Base-by-base conservation (phyloP, 2,888 invertebrate species). In the Synergus laeviventris region DNA sequence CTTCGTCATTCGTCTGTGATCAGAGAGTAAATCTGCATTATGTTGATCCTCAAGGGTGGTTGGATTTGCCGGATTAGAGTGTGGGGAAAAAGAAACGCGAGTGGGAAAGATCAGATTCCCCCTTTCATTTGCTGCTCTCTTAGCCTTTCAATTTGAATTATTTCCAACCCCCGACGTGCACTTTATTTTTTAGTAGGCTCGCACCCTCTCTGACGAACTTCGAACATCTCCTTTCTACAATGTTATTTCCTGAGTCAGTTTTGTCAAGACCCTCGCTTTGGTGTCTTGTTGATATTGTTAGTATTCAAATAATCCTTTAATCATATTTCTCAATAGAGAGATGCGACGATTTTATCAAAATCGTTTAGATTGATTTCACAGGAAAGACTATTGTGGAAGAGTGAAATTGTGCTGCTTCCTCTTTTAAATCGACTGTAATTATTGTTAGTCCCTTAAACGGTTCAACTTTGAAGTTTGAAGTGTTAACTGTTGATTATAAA, bases 71-170 rank as follows among this genome's bases (percentile, higher is more conserved):
- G 64, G 38, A 64, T 64, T 64, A 64, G 18, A 64, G 21, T 21
- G 21, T 42, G 38, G 18, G 39, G 14, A 64, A 64, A 14, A 64
- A 14, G 64, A 21, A 42, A 64, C 1, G 18, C 42, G 64, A 39
- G 45, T 45, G 21, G 24, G 45, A 66, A 24, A 45, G 45, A 66
- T 66, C 24, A 7, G 24, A 66, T 66, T 66, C 45, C 45, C 24
- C 42, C 45, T 49, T 66, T 45, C 45, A 66, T 66, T 42, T 45
- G 66, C 45, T 66, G 31, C 45, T 66, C 31, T 66, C 42, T 49
- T 66, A 42, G 16, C 16, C 49, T 70, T 70, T 49, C 70, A 70
- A 70, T 70, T 70, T 70, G 49, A 70, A 36, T 70, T 49, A 49
- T 70, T 70, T 70, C 31, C 31, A 39, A 45, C 24, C 49, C 45